These are phyloP conservation scores for Cybosia mesomella DNA, from an alignment of 2,888 invertebrate species.

Conservation along the genomic window DNA sequence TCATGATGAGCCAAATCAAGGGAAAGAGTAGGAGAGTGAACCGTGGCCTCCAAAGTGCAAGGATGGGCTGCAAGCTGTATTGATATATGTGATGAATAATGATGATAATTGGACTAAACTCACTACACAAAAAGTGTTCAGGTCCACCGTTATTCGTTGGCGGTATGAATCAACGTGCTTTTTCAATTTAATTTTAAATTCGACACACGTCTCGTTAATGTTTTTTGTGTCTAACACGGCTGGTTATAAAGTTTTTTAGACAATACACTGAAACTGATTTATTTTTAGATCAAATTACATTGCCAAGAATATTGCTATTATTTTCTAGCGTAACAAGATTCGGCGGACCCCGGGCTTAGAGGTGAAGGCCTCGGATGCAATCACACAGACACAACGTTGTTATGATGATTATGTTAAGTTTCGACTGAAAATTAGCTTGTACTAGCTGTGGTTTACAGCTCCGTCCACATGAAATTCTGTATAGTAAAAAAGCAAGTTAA, in stretches of 20 bases:
- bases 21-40: not conserved
- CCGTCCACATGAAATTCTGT: no score
- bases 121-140: not conserved
- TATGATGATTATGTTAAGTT: no score
- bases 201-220: slow-evolving; percentile 4
- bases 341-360: no score
- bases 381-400: not conserved
- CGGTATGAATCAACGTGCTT: slow-evolving; percentile 2
- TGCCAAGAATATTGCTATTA: not conserved
- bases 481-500: no score
- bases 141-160: not conserved
- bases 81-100: not conserved
- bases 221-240: slow-evolving; percentile 2
- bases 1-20: no score
- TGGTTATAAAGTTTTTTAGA: slow-evolving; percentile 1
- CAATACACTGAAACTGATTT: not conserved
- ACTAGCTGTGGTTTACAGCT: no score
- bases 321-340: not conserved
- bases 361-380: no score
- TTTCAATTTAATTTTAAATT: slow-evolving; percentile 5
- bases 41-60: not conserved
- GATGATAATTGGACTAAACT: not conserved
- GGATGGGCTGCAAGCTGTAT: not conserved
- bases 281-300: not conserved
- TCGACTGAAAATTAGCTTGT: no score